Evolutionary conservation across 2,113 vertebrate genomes (phyloP), one percentile per base, ranked within the genome.

Genomic region (Thunnus maccoyii): DNA sequence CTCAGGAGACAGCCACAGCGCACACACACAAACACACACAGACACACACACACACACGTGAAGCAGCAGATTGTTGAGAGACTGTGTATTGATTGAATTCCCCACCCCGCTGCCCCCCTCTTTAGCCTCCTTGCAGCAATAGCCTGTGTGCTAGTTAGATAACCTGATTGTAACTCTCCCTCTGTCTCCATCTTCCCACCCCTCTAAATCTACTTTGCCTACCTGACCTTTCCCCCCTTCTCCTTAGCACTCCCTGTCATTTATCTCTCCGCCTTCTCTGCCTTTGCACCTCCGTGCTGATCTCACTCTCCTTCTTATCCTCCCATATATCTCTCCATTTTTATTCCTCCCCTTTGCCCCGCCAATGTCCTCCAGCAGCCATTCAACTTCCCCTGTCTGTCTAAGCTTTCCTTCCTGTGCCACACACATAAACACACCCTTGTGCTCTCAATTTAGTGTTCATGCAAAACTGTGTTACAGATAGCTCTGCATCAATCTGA

Each of bases 1-100:
- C n/a, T 78, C 54, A 78, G 70, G 51, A 68, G 4, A 78, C 32
- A 41, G 27, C 3, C 27, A 30, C 27, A 30, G 9, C 27, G 54
- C 60, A 64, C 32, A 48, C 56, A 55, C 50, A 64, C 25, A 70
- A 13, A 68, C 32, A 36, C 32, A 36, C 32, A 36, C 32, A 41
- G 5, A 62, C 67, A 78, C 52, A 62, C 41, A 65, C 36, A 70
- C 64, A 18, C 41, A 71, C 13, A 62, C 20, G 56, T 1, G 5
- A 57, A 20, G 25, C 73, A 84, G 75, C 58, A 54, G 79, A 76
- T 63, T 88, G 57, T 72, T 58, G 56, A 63, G 76, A 64, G 68
- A 79, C 71, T 82, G 67, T 82, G 63, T 91, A 90, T 91, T 89
- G 91, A 93, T 93, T 88, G 63, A 86, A 86, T 82, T 65, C 70